phyloP scores from a whole-genome alignment of 2,113 vertebrate species.

The Cariama cristata region DNA sequence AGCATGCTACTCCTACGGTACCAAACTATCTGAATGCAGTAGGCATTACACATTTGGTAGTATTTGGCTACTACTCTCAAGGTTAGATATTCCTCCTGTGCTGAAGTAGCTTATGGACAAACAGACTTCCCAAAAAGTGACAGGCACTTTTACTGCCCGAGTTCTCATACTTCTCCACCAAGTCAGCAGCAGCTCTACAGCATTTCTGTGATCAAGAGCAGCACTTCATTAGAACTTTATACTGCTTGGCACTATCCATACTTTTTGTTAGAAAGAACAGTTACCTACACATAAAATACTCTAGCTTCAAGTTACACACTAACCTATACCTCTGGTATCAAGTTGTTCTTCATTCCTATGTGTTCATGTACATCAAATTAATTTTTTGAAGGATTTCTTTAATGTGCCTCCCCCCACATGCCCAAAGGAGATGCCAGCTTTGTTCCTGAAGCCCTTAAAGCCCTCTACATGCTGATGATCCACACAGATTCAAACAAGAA shows the following conservation, averaged over 20 bases:
- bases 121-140: not conserved
- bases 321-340: not conserved
- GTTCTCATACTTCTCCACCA: not conserved
- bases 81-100: not conserved
- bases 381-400: not conserved
- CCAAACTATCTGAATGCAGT: not conserved
- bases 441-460: not conserved
- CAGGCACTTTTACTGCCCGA: not conserved
- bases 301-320: not conserved
- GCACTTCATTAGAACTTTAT: not conserved
- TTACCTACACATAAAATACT: not conserved
- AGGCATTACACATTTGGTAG: not conserved
- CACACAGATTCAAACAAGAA: not conserved
- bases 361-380: not conserved
- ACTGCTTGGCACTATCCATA: not conserved
- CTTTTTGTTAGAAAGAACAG: not conserved
- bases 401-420: rapidly evolving
- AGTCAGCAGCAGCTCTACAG: not conserved
- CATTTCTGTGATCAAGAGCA: not conserved
- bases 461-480: not conserved
- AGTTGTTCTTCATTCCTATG: not conserved
- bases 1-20: not conserved
- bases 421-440: not conserved
- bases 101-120: not conserved
- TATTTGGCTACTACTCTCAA: not conserved